Percentiles rank a stretch among this genome's conserved stretches.
These are phyloP conservation scores for Lasioglossum baleicum DNA, from an alignment of 1,140 invertebrate species.

Conservation along the genomic window DNA sequence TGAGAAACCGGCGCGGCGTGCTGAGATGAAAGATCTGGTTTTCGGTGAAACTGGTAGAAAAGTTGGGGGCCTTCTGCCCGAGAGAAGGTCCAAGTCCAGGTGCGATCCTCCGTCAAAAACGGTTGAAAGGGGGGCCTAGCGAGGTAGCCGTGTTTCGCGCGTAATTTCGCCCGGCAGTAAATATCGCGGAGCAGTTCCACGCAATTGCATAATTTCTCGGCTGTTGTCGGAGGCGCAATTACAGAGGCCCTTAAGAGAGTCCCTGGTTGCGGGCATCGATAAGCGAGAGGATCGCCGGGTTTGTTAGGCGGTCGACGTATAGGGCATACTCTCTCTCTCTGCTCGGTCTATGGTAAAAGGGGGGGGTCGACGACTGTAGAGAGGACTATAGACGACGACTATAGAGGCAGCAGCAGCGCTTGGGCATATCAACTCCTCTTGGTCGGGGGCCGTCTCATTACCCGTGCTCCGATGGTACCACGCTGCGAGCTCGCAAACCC, in stretches of 20 bases:
- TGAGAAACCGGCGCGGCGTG: no score
- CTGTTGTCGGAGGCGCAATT: not conserved
- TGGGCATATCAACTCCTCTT: constrained; percentile 75
- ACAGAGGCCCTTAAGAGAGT: not conserved
- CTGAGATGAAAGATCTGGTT: no score
- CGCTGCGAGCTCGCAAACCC: constrained; percentile 73
- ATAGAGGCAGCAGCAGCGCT: constrained; percentile 6
- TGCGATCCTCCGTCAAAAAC: no score
- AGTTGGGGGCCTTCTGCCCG: no score
- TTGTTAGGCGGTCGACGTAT: constrained; percentile 54
- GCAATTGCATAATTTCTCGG: constrained; percentile 21
- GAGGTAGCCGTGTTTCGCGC: not conserved
- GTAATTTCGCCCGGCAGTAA: constrained; percentile 18
- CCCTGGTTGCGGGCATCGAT: constrained; percentile 39
- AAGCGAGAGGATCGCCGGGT: constrained; percentile 42
- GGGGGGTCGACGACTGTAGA: not conserved
- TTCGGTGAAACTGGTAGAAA: no score
- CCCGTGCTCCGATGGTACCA: constrained; percentile 75
- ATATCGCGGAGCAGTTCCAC: not conserved
- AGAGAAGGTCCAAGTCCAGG: no score
- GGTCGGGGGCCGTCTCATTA: constrained; percentile 80
- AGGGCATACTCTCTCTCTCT: constrained; percentile 11
- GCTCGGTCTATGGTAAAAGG: constrained; percentile 42
- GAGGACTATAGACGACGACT: no score
- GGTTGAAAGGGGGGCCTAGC: no score